These are phyloP conservation scores for Sarcophaga variegata DNA, from an alignment of 2,888 invertebrate genomes.

Conservation along the genomic window DNA sequence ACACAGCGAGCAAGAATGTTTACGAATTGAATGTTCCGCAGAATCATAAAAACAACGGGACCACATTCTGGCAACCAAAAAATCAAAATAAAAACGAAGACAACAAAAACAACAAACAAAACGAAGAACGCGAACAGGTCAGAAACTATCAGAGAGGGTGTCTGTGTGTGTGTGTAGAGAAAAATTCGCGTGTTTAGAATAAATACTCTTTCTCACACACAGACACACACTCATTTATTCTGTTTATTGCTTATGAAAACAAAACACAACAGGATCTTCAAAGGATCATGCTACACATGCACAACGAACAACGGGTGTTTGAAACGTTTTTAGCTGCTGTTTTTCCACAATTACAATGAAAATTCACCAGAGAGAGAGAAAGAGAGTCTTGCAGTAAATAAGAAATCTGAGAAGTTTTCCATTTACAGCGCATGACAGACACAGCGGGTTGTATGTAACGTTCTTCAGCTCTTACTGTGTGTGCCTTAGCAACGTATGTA, in stretches of 20 bases:
- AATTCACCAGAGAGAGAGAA: background rate
- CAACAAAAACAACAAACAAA: slow-evolving; percentile 28
- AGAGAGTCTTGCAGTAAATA: background rate
- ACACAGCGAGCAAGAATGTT: slow-evolving; percentile 38
- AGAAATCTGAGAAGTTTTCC: slow-evolving; percentile 13
- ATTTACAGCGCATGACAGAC: slow-evolving; percentile 64
- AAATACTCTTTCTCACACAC: background rate
- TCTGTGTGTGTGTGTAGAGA: slow-evolving; percentile 24
- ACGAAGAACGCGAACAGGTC: slow-evolving; percentile 58
- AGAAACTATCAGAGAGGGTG: background rate
- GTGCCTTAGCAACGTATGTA: slow-evolving; percentile 24
- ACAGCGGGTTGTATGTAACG: slow-evolving; percentile 67
- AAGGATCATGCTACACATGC: slow-evolving; percentile 37
- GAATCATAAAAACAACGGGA: slow-evolving; percentile 71
- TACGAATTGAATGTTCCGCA: slow-evolving; percentile 66
- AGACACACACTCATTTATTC: background rate
- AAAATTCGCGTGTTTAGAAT: slow-evolving; percentile 37
- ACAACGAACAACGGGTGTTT: slow-evolving; percentile 57
- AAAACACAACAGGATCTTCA: slow-evolving; percentile 52
- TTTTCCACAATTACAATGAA: slow-evolving; percentile 50
- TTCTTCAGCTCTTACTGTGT: slow-evolving; percentile 61
- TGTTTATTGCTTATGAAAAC: slow-evolving; percentile 39
- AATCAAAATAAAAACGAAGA: background rate
- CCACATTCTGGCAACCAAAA: slow-evolving; percentile 20
- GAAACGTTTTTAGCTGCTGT: slow-evolving; percentile 58